A percentile compares a stretch with the other conserved stretches of the same genome.
Conservation (phyloP, 2,113 vertebrate genomes). For the Malaclemys terrapin region DNA sequence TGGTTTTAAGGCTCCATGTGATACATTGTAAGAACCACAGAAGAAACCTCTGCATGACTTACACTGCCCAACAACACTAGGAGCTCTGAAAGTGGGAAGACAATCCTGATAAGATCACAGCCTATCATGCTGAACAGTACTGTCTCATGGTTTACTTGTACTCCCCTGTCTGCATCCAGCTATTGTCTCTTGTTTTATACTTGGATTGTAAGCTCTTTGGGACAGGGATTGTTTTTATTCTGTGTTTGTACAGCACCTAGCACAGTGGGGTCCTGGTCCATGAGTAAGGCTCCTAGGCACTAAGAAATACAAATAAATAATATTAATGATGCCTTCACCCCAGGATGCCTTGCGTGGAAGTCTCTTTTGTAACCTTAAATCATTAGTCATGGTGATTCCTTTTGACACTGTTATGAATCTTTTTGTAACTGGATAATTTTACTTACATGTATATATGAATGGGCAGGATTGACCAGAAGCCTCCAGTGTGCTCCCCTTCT, state of each 20-base stretch:
- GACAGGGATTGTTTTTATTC: background rate
- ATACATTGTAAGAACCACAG: background rate
- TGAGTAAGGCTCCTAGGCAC: background rate
- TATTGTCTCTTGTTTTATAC: background rate
- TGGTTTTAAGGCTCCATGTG: background rate
- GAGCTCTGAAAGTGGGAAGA: background rate
- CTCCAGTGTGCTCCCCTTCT: constrained; percentile 56
- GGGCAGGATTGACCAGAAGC: constrained; percentile 52
- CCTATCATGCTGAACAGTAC: background rate
- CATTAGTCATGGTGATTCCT: constrained; percentile 36
- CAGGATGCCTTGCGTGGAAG: background rate
- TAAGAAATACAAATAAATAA: background rate
- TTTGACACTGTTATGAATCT: background rate
- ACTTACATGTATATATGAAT: constrained; percentile 16
- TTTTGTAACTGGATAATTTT: background rate
- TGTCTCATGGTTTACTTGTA: background rate
- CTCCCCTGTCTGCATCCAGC: background rate
- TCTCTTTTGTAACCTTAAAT: background rate
- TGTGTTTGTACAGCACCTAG: background rate
- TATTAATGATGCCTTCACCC: background rate
- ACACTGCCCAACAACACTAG: background rate
- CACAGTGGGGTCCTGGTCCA: background rate
- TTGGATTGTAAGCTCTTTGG: background rate
- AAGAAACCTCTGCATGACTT: background rate
- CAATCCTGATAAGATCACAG: background rate